phyloP scores from a whole-genome alignment of 1,140 invertebrate genomes.

The Mycetomoellerius zeteki region DNA sequence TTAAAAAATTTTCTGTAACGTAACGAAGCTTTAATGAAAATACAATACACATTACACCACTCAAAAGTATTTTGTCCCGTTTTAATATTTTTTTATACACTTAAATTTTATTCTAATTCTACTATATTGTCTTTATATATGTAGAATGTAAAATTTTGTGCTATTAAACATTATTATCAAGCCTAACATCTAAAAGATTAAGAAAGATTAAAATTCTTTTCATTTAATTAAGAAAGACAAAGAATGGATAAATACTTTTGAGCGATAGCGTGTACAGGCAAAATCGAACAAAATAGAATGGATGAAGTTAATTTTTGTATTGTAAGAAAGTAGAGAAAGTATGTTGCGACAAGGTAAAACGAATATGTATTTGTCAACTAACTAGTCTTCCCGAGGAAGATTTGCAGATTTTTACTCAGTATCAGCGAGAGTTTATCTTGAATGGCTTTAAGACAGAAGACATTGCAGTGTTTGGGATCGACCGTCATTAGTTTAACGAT shows the following conservation, averaged over 20 bases:
- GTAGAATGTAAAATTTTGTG: too few species aligned
- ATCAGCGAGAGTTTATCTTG: slow-evolving; percentile 80
- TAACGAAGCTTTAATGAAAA: not conserved
- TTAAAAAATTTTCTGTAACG: not conserved
- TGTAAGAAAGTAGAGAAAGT: slow-evolving; percentile 2
- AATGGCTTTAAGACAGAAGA: slow-evolving; percentile 79
- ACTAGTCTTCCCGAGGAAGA: slow-evolving; percentile 77
- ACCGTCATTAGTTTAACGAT: slow-evolving; percentile 75
- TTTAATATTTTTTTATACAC: too few species aligned
- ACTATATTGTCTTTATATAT: too few species aligned
- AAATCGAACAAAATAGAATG: not conserved
- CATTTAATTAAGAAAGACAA: too few species aligned
- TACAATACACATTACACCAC: too few species aligned
- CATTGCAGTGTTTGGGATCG: slow-evolving; percentile 76
- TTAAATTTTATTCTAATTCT: too few species aligned
- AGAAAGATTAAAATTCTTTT: too few species aligned
- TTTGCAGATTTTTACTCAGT: slow-evolving; percentile 78
- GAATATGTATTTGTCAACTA: slow-evolving; percentile 64
- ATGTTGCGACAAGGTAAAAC: slow-evolving; percentile 30
- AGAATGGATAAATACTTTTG: too few species aligned
- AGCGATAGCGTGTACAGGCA: not conserved
- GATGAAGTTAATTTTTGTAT: not conserved
- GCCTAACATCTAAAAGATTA: too few species aligned
- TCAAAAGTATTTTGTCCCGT: too few species aligned
- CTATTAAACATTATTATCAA: too few species aligned